Conservation (phyloP, 2,888 invertebrate species). For the Harpagoxenus sublaevis region DNA sequence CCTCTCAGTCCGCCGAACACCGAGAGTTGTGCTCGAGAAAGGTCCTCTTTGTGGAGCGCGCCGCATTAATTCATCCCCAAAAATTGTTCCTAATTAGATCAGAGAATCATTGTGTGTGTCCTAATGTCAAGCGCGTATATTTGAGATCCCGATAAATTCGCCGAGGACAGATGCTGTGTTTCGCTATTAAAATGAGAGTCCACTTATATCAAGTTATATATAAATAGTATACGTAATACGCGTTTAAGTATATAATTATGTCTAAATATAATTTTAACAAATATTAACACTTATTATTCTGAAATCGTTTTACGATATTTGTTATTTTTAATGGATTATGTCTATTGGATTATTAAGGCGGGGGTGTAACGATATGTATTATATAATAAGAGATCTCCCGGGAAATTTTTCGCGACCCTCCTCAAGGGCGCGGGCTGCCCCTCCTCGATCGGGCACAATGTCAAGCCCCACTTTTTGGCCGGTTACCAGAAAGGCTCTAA, state of each 20-base stretch:
- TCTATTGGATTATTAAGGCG: not conserved
- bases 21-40: constrained; percentile 12
- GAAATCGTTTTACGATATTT: not conserved
- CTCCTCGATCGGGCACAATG: constrained; percentile 47
- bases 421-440: not conserved
- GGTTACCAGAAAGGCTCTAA: constrained; percentile 79
- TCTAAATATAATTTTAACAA: not conserved
- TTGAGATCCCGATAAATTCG: not conserved
- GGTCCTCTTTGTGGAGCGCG: not conserved
- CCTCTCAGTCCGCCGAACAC: not conserved
- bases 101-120: not conserved
- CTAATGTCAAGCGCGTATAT: not conserved
- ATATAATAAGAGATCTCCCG: not conserved
- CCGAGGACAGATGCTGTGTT: no score
- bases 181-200: not conserved
- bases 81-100: constrained; percentile 12
- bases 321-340: not conserved
- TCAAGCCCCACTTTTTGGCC: constrained; percentile 73
- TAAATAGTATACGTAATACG: not conserved
- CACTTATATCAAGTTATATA: not conserved
- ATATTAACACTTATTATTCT: not conserved
- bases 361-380: not conserved
- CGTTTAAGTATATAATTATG: not conserved
- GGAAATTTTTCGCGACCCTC: constrained; percentile 12
- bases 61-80: constrained; percentile 13